Percentiles rank a stretch among this genome's conserved stretches.
phyloP scores from a whole-genome alignment of 2,113 vertebrate species.

The Taxidea taxus region DNA sequence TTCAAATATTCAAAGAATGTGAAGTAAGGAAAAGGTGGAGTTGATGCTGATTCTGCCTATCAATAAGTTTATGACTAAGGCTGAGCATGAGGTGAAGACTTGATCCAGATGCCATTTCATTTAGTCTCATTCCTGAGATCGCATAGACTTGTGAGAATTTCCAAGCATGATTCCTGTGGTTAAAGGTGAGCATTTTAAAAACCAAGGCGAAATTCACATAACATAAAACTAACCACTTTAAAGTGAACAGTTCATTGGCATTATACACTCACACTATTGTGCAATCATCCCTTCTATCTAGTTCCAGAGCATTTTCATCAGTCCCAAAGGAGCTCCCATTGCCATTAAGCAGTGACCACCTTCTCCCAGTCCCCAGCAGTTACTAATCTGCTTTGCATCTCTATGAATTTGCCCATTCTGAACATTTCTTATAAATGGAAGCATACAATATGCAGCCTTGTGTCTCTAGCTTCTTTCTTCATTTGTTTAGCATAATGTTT shows the following conservation, averaged over 20 bases:
- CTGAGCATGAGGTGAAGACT: not conserved
- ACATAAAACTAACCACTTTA: not conserved
- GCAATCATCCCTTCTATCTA: not conserved
- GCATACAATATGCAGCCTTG: not conserved
- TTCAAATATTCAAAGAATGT: not conserved
- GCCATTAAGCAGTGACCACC: not conserved
- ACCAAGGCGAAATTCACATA: not conserved
- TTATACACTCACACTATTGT: not conserved
- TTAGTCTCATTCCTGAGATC: not conserved
- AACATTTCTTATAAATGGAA: not conserved
- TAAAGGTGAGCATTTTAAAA: not conserved
- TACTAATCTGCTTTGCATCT: not conserved
- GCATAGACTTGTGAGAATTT: not conserved
- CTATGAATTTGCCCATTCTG: not conserved
- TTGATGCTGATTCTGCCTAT: not conserved
- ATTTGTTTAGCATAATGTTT: not conserved
- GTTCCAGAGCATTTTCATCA: not conserved
- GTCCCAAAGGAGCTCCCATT: not conserved
- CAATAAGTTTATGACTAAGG: not conserved
- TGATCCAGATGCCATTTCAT: not conserved
- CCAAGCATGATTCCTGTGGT: not conserved
- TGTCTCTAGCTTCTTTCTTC: not conserved
- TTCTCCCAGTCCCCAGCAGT: not conserved
- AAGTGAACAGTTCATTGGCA: not conserved
- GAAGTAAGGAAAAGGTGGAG: not conserved